Evolutionary conservation across 2,113 vertebrate genomes (phyloP).

Genomic region (Bubalus kerabau): DNA sequence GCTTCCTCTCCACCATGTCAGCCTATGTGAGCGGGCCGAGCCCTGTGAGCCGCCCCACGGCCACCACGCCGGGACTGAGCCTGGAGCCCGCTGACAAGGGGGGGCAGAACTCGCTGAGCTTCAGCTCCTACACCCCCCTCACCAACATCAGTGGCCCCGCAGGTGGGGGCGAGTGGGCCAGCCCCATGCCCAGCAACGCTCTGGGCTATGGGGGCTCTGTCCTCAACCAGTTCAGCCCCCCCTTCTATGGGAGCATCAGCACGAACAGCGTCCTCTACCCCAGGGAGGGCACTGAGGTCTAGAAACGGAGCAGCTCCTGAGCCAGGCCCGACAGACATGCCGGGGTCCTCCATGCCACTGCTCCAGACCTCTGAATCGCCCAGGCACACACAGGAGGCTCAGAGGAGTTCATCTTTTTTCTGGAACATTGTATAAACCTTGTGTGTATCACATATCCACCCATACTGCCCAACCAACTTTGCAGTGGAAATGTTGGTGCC

Average conservation of each 20-base stretch:
- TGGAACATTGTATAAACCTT: neutral
- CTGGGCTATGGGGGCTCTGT: slow-evolving; percentile 87
- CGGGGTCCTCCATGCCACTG: neutral
- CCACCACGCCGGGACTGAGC: slow-evolving; percentile 84
- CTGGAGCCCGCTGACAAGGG: slow-evolving; percentile 85
- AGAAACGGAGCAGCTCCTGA: slow-evolving; percentile 25
- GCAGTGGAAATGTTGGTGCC: neutral
- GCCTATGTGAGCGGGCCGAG: slow-evolving; percentile 66
- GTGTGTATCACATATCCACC: neutral
- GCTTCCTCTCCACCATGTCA: slow-evolving; percentile 91
- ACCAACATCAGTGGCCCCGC: slow-evolving; percentile 82
- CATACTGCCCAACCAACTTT: neutral
- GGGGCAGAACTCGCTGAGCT: slow-evolving; percentile 83
- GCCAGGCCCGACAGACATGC: neutral
- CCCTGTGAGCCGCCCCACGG: slow-evolving; percentile 70
- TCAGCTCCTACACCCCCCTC: slow-evolving; percentile 87
- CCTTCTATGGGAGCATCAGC: slow-evolving; percentile 88
- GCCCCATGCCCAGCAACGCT: slow-evolving; percentile 79
- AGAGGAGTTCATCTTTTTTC: neutral
- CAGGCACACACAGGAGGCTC: neutral
- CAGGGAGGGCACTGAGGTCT: slow-evolving; percentile 94
- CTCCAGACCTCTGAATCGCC: neutral
- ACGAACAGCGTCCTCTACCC: slow-evolving; percentile 86
- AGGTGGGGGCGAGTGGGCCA: slow-evolving; percentile 83
- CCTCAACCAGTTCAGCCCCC: slow-evolving; percentile 90